Percentiles rank a stretch among this genome's conserved stretches.
Evolutionary conservation across 92 coral and sea anemone species (phyloP).

Genomic region (Zoanthus sansibaricus): DNA sequence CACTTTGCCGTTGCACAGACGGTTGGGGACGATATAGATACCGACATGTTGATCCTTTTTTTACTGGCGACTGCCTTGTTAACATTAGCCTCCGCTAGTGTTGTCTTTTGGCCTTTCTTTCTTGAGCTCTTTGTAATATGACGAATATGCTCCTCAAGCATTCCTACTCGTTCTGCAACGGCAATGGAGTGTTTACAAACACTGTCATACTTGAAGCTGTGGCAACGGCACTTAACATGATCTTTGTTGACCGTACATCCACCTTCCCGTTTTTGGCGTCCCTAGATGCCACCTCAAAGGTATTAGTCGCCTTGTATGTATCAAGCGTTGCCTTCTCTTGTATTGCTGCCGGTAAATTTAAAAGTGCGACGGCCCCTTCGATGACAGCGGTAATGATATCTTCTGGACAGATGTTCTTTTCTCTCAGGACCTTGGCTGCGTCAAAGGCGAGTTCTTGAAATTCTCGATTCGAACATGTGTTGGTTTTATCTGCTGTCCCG

Average conservation of each 20-base stretch:
- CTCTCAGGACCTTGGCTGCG: too few species aligned
- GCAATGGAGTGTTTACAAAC: slow-evolving; percentile 72
- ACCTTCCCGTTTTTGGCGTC: slow-evolving; percentile 55
- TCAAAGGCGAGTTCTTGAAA: too few species aligned
- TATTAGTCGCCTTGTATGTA: slow-evolving; percentile 25
- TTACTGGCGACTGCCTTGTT: slow-evolving; percentile 61
- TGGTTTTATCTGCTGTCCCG: too few species aligned
- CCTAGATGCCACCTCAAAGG: slow-evolving; percentile 67
- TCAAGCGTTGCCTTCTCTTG: slow-evolving; percentile 60
- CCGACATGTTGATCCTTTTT: slow-evolving; percentile 57
- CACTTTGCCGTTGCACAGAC: slow-evolving; percentile 38
- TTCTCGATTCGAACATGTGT: too few species aligned
- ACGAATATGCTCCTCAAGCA: slow-evolving; percentile 67
- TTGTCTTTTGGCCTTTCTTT: slow-evolving; percentile 48
- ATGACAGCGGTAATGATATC: too few species aligned
- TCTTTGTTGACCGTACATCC: not conserved
- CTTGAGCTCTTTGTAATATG: slow-evolving; percentile 57
- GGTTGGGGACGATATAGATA: slow-evolving; percentile 65
- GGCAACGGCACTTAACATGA: slow-evolving; percentile 61
- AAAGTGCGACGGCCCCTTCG: not conserved
- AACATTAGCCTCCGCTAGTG: slow-evolving; percentile 64
- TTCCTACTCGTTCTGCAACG: slow-evolving; percentile 69
- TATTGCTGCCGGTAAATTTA: slow-evolving; percentile 66
- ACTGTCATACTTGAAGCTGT: slow-evolving; percentile 68
- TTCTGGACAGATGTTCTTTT: too few species aligned